Percentiles rank a stretch among this genome's conserved stretches.
These are phyloP conservation scores for Geotrypetes seraphini DNA, from an alignment of 2,797 vertebrate species.

Conservation along the genomic window DNA sequence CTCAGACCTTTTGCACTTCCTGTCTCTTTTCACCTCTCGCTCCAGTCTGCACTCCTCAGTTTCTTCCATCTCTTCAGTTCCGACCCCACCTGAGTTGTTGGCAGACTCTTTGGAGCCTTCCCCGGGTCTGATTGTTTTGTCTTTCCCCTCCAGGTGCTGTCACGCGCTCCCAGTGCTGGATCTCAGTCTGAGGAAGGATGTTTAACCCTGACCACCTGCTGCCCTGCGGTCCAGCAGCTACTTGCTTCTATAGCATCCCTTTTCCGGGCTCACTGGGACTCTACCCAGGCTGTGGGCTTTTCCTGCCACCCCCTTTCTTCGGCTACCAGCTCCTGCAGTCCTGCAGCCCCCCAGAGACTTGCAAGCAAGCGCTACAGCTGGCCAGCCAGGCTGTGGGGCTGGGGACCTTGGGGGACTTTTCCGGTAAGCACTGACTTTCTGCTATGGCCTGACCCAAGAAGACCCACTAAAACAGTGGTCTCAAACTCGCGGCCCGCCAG, in stretches of 20 bases:
- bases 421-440: slow-evolving; percentile 40
- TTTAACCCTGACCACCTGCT: slow-evolving; percentile 58
- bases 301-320: slow-evolving; percentile 61
- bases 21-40: too few relatives aligned
- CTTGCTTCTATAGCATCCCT: slow-evolving; percentile 54
- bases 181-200: slow-evolving; percentile 49
- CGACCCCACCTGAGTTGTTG: too few relatives aligned
- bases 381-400: slow-evolving; percentile 44
- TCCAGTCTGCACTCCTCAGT: too few relatives aligned
- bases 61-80: too few relatives aligned
- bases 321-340: slow-evolving; percentile 63
- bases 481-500: too few relatives aligned
- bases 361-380: slow-evolving; percentile 60
- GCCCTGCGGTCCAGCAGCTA: slow-evolving; percentile 53
- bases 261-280: slow-evolving; percentile 50
- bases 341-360: slow-evolving; percentile 60
- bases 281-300: slow-evolving; percentile 25
- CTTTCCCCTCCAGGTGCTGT: neutral
- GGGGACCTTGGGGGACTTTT: slow-evolving; percentile 38
- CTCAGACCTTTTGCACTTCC: too few relatives aligned
- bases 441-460: too few relatives aligned
- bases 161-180: neutral
- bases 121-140: too few relatives aligned
- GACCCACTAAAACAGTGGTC: too few relatives aligned
- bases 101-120: too few relatives aligned